phyloP scores from a whole-genome alignment of 2,888 invertebrate species.

The Aphodius sticticus region DNA sequence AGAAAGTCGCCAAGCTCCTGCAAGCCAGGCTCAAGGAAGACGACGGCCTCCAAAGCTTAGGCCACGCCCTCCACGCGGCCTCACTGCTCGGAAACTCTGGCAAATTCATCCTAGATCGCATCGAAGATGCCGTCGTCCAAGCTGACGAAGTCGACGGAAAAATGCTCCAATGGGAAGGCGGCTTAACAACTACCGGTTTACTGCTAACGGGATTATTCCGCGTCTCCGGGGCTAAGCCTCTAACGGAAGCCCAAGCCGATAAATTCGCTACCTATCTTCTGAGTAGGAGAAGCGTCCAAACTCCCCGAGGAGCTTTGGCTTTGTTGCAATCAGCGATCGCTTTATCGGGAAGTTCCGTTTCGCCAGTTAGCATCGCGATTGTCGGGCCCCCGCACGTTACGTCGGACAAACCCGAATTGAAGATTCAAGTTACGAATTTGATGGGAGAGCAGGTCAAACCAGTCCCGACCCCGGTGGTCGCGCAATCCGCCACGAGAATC shows the following conservation, averaged over 20 bases:
- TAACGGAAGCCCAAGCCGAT: constrained; percentile 79
- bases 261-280: constrained; percentile 93
- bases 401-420: constrained; percentile 75
- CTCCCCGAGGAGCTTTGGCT: constrained; percentile 82
- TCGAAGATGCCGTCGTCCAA: constrained; percentile 92
- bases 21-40: constrained; percentile 84
- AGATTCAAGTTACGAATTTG: constrained; percentile 76
- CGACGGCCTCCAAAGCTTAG: constrained; percentile 77
- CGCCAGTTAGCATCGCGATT: constrained; percentile 86
- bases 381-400: constrained; percentile 82
- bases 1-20: constrained; percentile 76
- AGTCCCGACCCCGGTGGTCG: constrained; percentile 73
- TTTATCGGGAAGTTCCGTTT: constrained; percentile 60
- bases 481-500: constrained; percentile 77
- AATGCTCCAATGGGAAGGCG: constrained; percentile 91
- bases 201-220: constrained; percentile 64
- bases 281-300: constrained; percentile 87
- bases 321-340: constrained; percentile 81
- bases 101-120: constrained; percentile 73
- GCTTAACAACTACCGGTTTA: constrained; percentile 78
- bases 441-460: constrained; percentile 76
- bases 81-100: constrained; percentile 75
- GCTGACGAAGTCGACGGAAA: constrained; percentile 94
- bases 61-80: constrained; percentile 85
- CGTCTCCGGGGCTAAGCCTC: constrained; percentile 70